Conservation (phyloP, 2,888 invertebrate genomes). For the Drosophila prostipennis region DNA sequence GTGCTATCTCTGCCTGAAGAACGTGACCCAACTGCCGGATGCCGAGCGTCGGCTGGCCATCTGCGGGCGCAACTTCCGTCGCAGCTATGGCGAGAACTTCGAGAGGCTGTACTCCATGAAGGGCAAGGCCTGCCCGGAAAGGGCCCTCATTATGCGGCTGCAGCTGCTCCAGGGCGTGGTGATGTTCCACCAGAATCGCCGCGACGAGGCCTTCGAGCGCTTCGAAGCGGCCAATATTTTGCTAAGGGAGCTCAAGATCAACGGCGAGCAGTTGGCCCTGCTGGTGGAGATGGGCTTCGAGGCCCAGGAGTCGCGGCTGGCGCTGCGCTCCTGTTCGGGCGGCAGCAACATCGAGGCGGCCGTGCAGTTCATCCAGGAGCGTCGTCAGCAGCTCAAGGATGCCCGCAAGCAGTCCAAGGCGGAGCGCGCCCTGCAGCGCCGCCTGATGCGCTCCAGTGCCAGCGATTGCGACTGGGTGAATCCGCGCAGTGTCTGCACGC, state of each 20-base stretch:
- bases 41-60: conserved; percentile 88
- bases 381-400: conserved; percentile 85
- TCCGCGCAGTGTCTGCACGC: conserved; percentile 83
- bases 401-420: conserved; percentile 85
- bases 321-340: conserved; percentile 87
- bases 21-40: conserved; percentile 89
- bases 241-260: conserved; percentile 87
- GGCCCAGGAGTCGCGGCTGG: conserved; percentile 88
- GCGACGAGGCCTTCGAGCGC: conserved; percentile 87
- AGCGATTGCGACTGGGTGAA: conserved; percentile 80
- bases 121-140: conserved; percentile 87
- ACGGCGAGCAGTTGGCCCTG: conserved; percentile 85
- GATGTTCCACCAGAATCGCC: conserved; percentile 90
- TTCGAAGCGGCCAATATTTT: conserved; percentile 88
- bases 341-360: conserved; percentile 87
- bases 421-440: conserved; percentile 81
- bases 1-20: conserved; percentile 92
- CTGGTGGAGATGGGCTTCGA: conserved; percentile 88
- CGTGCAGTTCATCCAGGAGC: conserved; percentile 87
- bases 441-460: conserved; percentile 14
- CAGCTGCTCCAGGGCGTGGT: conserved; percentile 92
- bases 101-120: conserved; percentile 87
- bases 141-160: conserved; percentile 90
- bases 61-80: conserved; percentile 88
- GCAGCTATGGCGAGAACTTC: conserved; percentile 88